phyloP scores from a whole-genome alignment of 1,140 invertebrate genomes.

The Leptinotarsa undecemlineata region DNA sequence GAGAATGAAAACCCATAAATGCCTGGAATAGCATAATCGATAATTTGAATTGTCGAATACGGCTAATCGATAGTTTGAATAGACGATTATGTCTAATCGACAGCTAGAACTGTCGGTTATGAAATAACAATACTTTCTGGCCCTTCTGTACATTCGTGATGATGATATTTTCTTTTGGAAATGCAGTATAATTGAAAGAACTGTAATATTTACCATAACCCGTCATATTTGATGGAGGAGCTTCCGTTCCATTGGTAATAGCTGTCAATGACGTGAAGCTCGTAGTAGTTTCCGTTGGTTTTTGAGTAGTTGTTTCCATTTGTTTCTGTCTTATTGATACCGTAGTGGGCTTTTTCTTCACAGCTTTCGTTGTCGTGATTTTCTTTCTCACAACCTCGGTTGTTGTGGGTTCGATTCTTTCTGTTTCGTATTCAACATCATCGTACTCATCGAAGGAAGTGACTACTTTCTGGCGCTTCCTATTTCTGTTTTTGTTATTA shows the following conservation, averaged over 20 bases:
- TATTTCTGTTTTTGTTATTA: conserved; percentile 9
- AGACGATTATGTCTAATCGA: not conserved
- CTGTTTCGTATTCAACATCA: conserved; percentile 21
- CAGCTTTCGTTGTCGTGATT: conserved; percentile 11
- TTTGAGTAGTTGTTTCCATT: conserved; percentile 19
- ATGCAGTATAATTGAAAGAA: too few species aligned
- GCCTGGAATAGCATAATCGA: too few species aligned
- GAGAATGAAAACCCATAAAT: too few species aligned
- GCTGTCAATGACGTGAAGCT: too few species aligned
- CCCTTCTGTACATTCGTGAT: too few species aligned
- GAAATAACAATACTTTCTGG: too few species aligned
- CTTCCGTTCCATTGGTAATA: not conserved
- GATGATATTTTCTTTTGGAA: too few species aligned
- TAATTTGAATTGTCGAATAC: too few species aligned
- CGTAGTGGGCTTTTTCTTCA: not conserved
- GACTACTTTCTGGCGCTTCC: conserved; percentile 2
- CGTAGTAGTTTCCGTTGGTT: conserved; percentile 13
- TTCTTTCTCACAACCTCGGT: not conserved
- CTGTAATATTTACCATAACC: conserved; percentile 30
- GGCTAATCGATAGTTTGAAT: not conserved
- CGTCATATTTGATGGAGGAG: conserved; percentile 18
- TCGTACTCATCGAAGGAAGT: conserved; percentile 13
- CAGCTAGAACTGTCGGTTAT: too few species aligned
- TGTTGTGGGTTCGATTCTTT: conserved; percentile 18
- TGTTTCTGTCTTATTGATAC: conserved; percentile 4